Evolutionary conservation across 2,797 vertebrate species (phyloP).

Genomic region (Mus caroli): DNA sequence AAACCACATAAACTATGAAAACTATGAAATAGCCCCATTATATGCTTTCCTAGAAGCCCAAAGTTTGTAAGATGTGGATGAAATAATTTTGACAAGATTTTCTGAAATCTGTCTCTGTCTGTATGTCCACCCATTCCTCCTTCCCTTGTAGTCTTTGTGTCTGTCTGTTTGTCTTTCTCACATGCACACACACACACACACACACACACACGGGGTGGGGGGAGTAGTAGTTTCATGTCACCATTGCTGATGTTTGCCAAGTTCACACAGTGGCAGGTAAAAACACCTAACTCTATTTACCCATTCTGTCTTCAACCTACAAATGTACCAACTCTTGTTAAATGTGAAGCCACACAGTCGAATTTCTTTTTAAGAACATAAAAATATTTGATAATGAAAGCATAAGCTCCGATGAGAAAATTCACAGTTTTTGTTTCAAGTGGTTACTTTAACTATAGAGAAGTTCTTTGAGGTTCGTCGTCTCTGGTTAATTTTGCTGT

Average conservation of each 20-base stretch:
- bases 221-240: neutral
- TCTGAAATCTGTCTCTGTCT: neutral
- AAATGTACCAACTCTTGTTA: neutral
- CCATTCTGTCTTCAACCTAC: neutral
- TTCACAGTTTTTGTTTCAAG: neutral
- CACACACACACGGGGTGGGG: neutral
- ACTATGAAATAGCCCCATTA: neutral
- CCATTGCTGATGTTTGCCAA: constrained; percentile 15
- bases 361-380: neutral
- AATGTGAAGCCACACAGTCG: neutral
- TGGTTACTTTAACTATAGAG: neutral
- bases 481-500: neutral
- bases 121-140: neutral
- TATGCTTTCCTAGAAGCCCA: neutral
- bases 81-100: constrained; percentile 55
- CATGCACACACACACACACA: neutral
- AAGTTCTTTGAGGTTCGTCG: neutral
- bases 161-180: neutral
- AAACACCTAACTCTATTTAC: neutral
- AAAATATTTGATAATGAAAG: neutral
- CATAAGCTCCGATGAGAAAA: neutral
- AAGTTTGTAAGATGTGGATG: constrained; percentile 9
- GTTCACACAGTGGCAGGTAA: neutral
- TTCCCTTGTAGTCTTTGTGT: neutral
- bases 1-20: neutral